Evolutionary conservation across 2,797 vertebrate species (phyloP), one percentile per base, ranked within the genome.

Genomic region (Borostomias antarcticus): DNA sequence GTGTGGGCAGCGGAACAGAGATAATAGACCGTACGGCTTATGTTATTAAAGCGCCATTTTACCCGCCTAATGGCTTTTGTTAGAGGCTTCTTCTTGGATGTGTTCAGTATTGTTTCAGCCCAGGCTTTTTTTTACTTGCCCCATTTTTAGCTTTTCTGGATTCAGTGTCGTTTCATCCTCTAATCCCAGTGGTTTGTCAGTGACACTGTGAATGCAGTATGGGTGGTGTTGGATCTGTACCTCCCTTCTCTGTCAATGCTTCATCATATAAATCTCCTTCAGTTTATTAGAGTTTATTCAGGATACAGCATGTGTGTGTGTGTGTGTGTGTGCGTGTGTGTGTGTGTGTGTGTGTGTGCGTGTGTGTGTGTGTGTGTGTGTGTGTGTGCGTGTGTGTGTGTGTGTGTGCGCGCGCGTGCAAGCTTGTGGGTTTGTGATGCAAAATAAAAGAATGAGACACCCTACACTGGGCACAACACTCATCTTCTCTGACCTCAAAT

Each of bases 131-230:
- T n/a, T 82, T 86, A 80, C 79, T 79, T 66, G 67, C 74, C 82
- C 67, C 66, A 50, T 87, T 91, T 87, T 84, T 78, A 59, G 78
- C 79, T 75, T 53, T 62, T 64, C 66, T 83, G 84, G 86, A 89
- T 91, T 90, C 87, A 88, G 83, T 85, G 77, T 72, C 40, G 76
- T 89, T 88, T 87, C 86, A 84, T 87, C 79, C 80, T 75, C 74
- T 91, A 89, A 92, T 91, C 90, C 86, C 53, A 79, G 83, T 87
- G 84, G 86, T 92, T 89, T 90, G 86, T 91, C 83, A 82, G 81
- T 75, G 82, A 88, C 85, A 85, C 82, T 82, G 80, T 72, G 77
- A 84, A 79, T 88, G 80, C 64, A 79, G 81, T 73, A 75, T 72
- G 75, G 76, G 69, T 81, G 76, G 73, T 74, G 74, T 81, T 15